phyloP scores from a whole-genome alignment of 92 coral and sea anemone species.

The Siderastrea siderea region DNA sequence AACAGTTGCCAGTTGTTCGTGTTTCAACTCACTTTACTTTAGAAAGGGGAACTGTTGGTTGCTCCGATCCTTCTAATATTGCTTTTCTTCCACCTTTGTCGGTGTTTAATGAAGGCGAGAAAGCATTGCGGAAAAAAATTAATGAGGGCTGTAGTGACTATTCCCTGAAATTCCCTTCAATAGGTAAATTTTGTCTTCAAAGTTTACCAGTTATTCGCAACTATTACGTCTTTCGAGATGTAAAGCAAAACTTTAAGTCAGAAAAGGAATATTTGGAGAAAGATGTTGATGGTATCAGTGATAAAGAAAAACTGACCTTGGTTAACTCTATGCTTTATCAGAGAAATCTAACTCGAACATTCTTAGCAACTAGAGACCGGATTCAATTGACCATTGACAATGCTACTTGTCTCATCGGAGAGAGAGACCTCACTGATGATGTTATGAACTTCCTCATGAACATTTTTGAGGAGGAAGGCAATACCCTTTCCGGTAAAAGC shows the following conservation, averaged over 20 bases:
- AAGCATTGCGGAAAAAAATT: constrained; percentile 9
- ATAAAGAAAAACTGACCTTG: constrained; percentile 16
- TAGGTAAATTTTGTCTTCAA: constrained; percentile 31
- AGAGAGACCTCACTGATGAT: constrained; percentile 19
- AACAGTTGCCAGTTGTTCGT: neutral
- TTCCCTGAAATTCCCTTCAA: constrained; percentile 19
- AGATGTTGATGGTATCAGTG: constrained; percentile 23
- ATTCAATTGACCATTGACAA: constrained; percentile 48
- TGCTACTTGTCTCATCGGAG: constrained; percentile 40
- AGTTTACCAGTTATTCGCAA: constrained; percentile 14
- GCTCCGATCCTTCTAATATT: constrained; percentile 28
- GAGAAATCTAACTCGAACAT: constrained; percentile 7
- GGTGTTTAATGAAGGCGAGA: constrained; percentile 21
- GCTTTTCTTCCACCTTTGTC: constrained; percentile 42
- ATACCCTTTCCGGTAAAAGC: neutral
- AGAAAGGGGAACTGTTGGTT: constrained; percentile 17
- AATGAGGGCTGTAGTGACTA: constrained; percentile 4
- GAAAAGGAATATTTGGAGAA: constrained; percentile 33
- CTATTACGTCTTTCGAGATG: constrained; percentile 41
- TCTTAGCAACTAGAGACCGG: constrained; percentile 34
- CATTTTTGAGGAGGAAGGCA: constrained; percentile 37
- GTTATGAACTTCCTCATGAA: constrained; percentile 35
- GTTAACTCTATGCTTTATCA: neutral
- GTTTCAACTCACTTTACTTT: constrained; percentile 20
- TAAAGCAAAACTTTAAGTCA: constrained; percentile 12